phyloP scores from a whole-genome alignment of 2,113 vertebrate genomes.

The Perca fluviatilis region DNA sequence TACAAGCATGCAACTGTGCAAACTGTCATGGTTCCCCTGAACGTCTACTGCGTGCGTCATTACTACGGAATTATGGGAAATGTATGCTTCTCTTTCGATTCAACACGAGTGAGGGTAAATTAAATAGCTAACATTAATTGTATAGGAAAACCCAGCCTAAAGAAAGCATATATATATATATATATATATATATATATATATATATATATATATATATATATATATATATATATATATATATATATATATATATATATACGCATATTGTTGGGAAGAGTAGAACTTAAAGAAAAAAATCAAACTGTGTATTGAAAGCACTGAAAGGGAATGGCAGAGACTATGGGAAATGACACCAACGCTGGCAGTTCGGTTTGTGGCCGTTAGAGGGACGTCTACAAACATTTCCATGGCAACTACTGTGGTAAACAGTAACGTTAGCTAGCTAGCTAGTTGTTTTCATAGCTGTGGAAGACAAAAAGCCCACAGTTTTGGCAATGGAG shows the following conservation, averaged over 20 bases:
- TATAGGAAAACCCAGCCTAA: too few species aligned
- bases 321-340: too few species aligned
- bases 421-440: slow-evolving; percentile 29
- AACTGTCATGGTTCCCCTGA: slow-evolving; percentile 67
- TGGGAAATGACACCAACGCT: too few species aligned
- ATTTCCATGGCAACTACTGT: slow-evolving; percentile 60
- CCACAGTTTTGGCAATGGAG: slow-evolving; percentile 62
- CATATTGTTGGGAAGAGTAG: too few species aligned
- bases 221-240: too few species aligned
- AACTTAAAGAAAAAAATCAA: too few species aligned
- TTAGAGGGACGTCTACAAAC: slow-evolving; percentile 43
- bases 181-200: too few species aligned
- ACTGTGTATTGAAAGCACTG: too few species aligned
- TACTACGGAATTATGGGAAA: slow-evolving; percentile 67
- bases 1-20: slow-evolving; percentile 42
- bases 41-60: slow-evolving; percentile 43
- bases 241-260: too few species aligned
- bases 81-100: slow-evolving; percentile 37
- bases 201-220: too few species aligned
- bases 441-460: background rate
- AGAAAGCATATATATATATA: too few species aligned
- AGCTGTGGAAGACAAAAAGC: background rate
- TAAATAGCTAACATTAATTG: background rate
- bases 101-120: background rate
- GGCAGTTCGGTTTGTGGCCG: slow-evolving; percentile 28